Base-by-base conservation (phyloP, 2,797 vertebrate genomes). In the Harpagifer antarcticus region DNA sequence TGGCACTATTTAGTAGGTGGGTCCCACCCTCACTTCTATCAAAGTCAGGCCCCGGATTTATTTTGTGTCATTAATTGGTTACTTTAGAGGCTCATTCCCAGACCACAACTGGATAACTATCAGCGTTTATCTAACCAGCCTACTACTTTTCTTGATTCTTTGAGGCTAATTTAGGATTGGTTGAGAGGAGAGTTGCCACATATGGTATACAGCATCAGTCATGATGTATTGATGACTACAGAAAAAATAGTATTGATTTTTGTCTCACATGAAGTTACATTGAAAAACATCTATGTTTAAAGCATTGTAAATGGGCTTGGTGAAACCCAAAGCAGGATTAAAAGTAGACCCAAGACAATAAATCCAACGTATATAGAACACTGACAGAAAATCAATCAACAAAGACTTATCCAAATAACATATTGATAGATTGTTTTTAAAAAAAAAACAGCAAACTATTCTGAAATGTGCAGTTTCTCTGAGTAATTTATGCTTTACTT, bases 1-100 rank as follows among this genome's bases (percentile, higher is more conserved):
- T 82, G 83, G 83, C 79, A 79, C 79, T 86, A 81, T 89, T 87
- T 89, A 90, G 83, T 84, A 73, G 78, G 79, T 68, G 72, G 82
- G 55, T 84, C 74, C 85, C 84, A 65, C 82, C 84, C 86, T 88
- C 71, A n/a, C 54, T 74, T 85, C 86, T 73, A 86, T 93, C 87
- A 86, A 81, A 83, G 84, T 84, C 85, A 79, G 64, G 50, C 33
- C 20, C 16, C 63, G 89, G 85, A 92, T 92, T 91, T 90, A 90
- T 91, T 83, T 88, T 43, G 64, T 45, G 40, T 86, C 82, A 73
- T 83, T 87, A 80, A 37, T 31, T 72, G 60, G 61, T 68, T 74
- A 23, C 33, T 59, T 77, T 82, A 79, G 56, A 90, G 66, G 58
- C 72, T 86, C 40, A 16, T 75, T 91, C 76, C 77, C 66, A 62